Evolutionary conservation across 2,888 invertebrate genomes (phyloP).

Genomic region (Volucella zonaria): DNA sequence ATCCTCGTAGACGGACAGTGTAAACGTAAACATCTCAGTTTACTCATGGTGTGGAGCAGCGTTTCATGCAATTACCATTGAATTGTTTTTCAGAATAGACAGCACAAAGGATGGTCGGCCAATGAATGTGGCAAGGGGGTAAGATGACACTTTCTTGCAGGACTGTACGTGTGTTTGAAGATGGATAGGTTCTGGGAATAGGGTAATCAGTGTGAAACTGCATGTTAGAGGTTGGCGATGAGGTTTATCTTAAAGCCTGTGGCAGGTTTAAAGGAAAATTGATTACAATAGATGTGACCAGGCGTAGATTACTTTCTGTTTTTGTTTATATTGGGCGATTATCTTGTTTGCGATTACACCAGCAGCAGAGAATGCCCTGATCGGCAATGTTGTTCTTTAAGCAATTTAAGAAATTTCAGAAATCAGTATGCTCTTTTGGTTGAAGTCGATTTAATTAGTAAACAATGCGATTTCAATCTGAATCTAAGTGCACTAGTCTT

Average conservation of each 20-base stretch:
- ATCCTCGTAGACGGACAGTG: conserved; percentile 18
- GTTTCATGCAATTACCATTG: conserved; percentile 53
- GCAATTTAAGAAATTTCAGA: background rate
- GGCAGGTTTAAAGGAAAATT: conserved; percentile 11
- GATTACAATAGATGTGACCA: conserved; percentile 1
- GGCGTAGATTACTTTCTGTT: conserved; percentile 1
- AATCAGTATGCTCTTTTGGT: background rate
- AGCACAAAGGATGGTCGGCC: background rate
- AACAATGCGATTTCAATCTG: too few relatives aligned
- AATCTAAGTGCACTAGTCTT: too few relatives aligned
- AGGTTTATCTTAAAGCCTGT: conserved; percentile 15
- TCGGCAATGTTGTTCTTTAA: background rate
- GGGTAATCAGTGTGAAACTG: conserved; percentile 17
- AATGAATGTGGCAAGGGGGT: conserved; percentile 20
- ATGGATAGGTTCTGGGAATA: background rate
- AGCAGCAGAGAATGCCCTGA: background rate
- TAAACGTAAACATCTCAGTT: conserved; percentile 49
- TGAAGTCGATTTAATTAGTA: too few relatives aligned
- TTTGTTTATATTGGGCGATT: conserved; percentile 23
- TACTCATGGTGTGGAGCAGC: conserved; percentile 25
- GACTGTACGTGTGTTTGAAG: background rate
- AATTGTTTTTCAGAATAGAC: conserved; percentile 12
- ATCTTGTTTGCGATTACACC: conserved; percentile 26
- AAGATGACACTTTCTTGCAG: conserved; percentile 10
- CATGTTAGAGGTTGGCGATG: background rate